Percentiles rank a stretch among this genome's conserved stretches.
These are phyloP conservation scores for Leucozona laternaria DNA, from an alignment of 2,888 invertebrate species.

Conservation along the genomic window DNA sequence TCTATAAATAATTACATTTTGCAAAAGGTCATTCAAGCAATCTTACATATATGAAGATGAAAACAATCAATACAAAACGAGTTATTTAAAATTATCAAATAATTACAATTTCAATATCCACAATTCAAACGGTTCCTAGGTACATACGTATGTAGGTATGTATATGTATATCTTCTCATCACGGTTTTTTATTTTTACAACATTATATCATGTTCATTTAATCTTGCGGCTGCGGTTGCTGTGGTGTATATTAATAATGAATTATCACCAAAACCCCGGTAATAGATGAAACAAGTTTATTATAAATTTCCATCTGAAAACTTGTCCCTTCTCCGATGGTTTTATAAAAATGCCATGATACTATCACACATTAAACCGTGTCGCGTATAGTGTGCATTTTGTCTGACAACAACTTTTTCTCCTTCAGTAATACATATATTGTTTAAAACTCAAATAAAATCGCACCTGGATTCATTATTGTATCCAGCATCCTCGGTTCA, in stretches of 20 bases:
- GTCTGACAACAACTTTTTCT: not conserved
- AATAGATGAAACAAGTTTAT: constrained; percentile 28
- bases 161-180: not conserved
- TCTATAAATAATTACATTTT: not conserved
- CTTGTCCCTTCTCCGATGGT: not conserved
- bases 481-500: not conserved
- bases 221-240: not conserved
- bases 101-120: constrained; percentile 8
- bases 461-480: constrained; percentile 24
- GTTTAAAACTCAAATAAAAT: constrained; percentile 22
- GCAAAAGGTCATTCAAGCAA: not conserved
- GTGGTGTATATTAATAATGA: not conserved
- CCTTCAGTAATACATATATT: not conserved
- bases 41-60: not conserved
- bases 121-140: not conserved
- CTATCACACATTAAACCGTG: not conserved
- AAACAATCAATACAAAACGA: not conserved
- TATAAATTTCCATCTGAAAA: constrained; percentile 10
- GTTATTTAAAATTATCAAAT: not conserved
- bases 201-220: not conserved
- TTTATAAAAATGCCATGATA: not conserved
- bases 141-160: too few species aligned
- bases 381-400: not conserved
- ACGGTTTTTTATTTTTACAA: not conserved
- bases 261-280: not conserved